These are phyloP conservation scores for Cathartes aura DNA, from an alignment of 2,113 vertebrate species.

Conservation along the genomic window DNA sequence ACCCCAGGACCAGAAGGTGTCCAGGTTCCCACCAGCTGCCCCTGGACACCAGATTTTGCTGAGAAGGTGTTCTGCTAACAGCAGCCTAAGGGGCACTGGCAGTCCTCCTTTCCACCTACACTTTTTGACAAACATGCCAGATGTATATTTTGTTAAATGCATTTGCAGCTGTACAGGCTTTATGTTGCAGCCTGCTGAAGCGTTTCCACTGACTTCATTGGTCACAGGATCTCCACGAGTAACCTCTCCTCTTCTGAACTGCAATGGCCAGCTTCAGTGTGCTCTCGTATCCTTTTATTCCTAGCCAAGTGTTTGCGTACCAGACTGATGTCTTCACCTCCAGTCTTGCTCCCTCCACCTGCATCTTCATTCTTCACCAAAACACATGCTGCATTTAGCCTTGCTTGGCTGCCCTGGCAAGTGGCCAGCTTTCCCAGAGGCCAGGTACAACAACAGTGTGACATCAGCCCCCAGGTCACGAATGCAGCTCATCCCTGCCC, in stretches of 20 bases:
- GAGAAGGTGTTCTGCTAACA: not conserved
- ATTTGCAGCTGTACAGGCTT: not conserved
- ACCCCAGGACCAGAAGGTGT: not conserved
- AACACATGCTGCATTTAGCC: not conserved
- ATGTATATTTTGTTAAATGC: not conserved
- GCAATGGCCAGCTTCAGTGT: not conserved
- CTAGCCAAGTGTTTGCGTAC: not conserved
- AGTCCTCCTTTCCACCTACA: not conserved
- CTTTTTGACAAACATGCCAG: not conserved
- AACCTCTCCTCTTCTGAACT: not conserved
- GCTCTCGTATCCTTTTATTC: not conserved
- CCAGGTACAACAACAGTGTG: fast-evolving
- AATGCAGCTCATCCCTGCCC: not conserved
- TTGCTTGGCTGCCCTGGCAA: not conserved
- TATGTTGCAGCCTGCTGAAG: not conserved
- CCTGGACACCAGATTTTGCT: not conserved
- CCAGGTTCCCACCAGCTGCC: not conserved
- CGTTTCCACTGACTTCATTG: not conserved
- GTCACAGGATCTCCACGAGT: not conserved
- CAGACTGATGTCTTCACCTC: not conserved
- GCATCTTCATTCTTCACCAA: not conserved
- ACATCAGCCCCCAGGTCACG: not conserved
- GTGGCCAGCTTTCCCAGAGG: not conserved
- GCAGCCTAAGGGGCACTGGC: not conserved
- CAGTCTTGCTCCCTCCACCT: not conserved